phyloP scores from a whole-genome alignment of 2,888 invertebrate species.

The Serripes groenlandicus region DNA sequence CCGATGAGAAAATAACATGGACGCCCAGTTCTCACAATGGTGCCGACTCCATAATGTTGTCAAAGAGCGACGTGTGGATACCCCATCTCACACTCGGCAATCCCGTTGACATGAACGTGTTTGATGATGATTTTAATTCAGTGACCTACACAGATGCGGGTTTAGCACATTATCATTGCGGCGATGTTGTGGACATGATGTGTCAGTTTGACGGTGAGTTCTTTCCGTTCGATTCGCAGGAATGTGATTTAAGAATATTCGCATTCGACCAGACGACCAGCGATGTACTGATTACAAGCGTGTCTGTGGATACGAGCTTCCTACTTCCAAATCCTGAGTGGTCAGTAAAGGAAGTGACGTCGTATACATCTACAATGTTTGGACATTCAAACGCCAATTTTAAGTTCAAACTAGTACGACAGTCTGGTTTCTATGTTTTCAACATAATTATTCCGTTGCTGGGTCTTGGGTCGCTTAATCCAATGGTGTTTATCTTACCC shows the following conservation, averaged over 20 bases:
- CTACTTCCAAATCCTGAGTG: constrained; percentile 6
- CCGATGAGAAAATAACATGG: constrained; percentile 40
- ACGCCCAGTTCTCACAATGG: constrained; percentile 25
- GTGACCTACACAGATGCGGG: constrained; percentile 20
- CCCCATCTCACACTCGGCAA: constrained; percentile 29
- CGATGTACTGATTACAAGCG: not conserved
- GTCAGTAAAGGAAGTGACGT: not conserved
- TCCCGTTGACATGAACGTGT: constrained; percentile 18
- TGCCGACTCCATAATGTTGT: constrained; percentile 6
- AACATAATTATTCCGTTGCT: constrained; percentile 14
- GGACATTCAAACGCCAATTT: not conserved
- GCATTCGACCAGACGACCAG: constrained; percentile 3
- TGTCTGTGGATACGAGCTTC: not conserved
- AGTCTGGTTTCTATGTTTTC: not conserved
- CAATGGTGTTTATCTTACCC: constrained; percentile 19
- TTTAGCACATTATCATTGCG: constrained; percentile 8
- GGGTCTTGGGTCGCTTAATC: not conserved
- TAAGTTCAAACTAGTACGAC: constrained; percentile 14
- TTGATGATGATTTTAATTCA: constrained; percentile 23
- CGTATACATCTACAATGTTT: not conserved
- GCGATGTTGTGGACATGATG: constrained; percentile 15
- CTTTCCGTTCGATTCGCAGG: constrained; percentile 54
- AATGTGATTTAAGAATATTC: constrained; percentile 31
- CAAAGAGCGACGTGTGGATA: constrained; percentile 33
- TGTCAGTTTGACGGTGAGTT: constrained; percentile 42